Percentiles rank a stretch among this genome's conserved stretches.
phyloP scores from a whole-genome alignment of 2,797 vertebrate species.

The Cyprinella venusta region DNA sequence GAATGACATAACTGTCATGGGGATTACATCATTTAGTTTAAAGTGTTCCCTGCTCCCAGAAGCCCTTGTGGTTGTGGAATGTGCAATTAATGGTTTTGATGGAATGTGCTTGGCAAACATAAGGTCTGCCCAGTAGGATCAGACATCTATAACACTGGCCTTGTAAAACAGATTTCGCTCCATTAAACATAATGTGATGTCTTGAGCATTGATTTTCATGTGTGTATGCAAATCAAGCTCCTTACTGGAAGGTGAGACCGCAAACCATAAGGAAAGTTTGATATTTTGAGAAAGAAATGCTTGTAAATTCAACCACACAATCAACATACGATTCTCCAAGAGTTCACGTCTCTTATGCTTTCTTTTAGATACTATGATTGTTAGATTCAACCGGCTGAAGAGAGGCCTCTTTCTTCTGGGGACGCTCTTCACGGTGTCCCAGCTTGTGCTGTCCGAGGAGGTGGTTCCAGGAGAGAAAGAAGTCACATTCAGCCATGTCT shows the following conservation, averaged over 20 bases:
- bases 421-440: constrained; percentile 68
- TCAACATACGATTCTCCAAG: constrained; percentile 25
- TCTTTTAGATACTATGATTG: constrained; percentile 68
- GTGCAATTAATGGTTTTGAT: constrained; percentile 68
- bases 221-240: constrained; percentile 52
- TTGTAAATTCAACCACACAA: neutral
- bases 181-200: constrained; percentile 63
- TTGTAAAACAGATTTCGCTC: constrained; percentile 56
- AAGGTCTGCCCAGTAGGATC: constrained; percentile 58
- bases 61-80: constrained; percentile 61
- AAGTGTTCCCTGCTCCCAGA: constrained; percentile 57
- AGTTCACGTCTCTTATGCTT: constrained; percentile 53
- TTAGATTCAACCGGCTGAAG: constrained; percentile 66
- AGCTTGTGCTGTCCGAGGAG: constrained; percentile 60
- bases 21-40: constrained; percentile 71
- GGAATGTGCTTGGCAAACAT: constrained; percentile 61
- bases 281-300: constrained; percentile 32
- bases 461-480: constrained; percentile 72
- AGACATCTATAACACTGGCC: constrained; percentile 31
- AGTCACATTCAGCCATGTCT: constrained; percentile 88
- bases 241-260: constrained; percentile 54
- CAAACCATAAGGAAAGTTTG: constrained; percentile 50
- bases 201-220: constrained; percentile 47
- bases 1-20: constrained; percentile 74
- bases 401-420: constrained; percentile 67